Conservation (phyloP, 2,888 invertebrate genomes). For the Meteorus colon region DNA sequence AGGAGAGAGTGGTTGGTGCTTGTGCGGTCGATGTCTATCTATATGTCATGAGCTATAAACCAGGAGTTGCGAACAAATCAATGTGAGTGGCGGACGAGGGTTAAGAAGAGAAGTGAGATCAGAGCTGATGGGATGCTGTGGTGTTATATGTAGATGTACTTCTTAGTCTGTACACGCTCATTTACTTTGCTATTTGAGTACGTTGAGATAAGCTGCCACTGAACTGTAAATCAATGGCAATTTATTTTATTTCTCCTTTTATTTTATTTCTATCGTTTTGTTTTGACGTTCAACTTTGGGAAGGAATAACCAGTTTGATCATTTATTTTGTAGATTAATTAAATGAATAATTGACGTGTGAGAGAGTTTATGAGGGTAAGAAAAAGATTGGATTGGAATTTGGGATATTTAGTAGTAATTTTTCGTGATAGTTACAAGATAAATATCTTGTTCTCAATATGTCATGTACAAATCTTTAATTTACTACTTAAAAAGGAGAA, state of each 20-base stretch:
- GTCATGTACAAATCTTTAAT: too few species aligned
- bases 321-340: too few species aligned
- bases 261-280: neutral
- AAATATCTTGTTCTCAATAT: too few species aligned
- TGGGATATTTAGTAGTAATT: too few species aligned
- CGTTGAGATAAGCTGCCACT: neutral
- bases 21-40: conserved; percentile 35
- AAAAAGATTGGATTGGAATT: too few species aligned
- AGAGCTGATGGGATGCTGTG: conserved; percentile 34
- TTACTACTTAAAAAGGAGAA: too few species aligned
- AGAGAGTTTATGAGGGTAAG: too few species aligned
- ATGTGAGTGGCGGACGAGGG: conserved; percentile 65
- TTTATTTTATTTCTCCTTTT: neutral
- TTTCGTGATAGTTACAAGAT: too few species aligned
- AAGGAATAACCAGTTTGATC: too few species aligned
- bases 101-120: conserved; percentile 35
- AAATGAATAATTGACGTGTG: too few species aligned
- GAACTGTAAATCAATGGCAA: neutral
- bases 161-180: conserved; percentile 52
- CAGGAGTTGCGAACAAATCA: conserved; percentile 70
- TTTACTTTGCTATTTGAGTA: conserved; percentile 56
- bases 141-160: conserved; percentile 7
- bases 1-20: conserved; percentile 41
- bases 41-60: conserved; percentile 59
- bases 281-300: neutral